Conservation (phyloP, 2,888 invertebrate species). For the Alitta virens region DNA sequence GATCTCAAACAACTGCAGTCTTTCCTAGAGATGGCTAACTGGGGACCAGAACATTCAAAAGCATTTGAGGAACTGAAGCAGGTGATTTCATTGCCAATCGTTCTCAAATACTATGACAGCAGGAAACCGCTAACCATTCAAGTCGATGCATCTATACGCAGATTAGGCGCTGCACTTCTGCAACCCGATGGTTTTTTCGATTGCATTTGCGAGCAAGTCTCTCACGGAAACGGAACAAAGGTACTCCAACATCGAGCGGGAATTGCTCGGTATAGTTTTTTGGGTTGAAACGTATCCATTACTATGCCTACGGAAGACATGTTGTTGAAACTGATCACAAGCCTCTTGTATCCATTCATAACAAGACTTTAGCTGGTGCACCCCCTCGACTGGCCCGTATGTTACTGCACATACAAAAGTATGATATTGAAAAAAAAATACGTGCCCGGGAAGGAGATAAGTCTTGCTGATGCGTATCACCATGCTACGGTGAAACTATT, state of each 20-base stretch:
- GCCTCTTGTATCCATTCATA: slow-evolving; percentile 26
- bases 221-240: slow-evolving; percentile 7
- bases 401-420: slow-evolving; percentile 27
- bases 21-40: neutral
- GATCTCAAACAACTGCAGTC: neutral
- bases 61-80: neutral
- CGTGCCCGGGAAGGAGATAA: slow-evolving; percentile 2
- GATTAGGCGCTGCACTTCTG: slow-evolving; percentile 14
- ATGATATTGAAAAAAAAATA: slow-evolving; percentile 4
- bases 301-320: slow-evolving; percentile 7
- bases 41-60: neutral
- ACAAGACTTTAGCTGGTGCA: slow-evolving; percentile 24
- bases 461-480: slow-evolving; percentile 1
- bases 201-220: slow-evolving; percentile 28
- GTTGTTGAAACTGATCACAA: slow-evolving; percentile 29
- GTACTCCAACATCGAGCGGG: slow-evolving; percentile 11
- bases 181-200: slow-evolving; percentile 18
- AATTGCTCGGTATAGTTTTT: neutral
- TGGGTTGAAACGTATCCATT: slow-evolving; percentile 3
- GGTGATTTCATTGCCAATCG: slow-evolving; percentile 1
- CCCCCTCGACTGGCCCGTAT: slow-evolving; percentile 31
- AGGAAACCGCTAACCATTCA: slow-evolving; percentile 1
- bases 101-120: slow-evolving; percentile 14
- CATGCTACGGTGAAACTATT: neutral
- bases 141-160: neutral